A percentile compares a stretch with the other conserved stretches of the same genome.
phyloP scores from a whole-genome alignment of 2,113 vertebrate genomes.

The Cebidichthys violaceus region DNA sequence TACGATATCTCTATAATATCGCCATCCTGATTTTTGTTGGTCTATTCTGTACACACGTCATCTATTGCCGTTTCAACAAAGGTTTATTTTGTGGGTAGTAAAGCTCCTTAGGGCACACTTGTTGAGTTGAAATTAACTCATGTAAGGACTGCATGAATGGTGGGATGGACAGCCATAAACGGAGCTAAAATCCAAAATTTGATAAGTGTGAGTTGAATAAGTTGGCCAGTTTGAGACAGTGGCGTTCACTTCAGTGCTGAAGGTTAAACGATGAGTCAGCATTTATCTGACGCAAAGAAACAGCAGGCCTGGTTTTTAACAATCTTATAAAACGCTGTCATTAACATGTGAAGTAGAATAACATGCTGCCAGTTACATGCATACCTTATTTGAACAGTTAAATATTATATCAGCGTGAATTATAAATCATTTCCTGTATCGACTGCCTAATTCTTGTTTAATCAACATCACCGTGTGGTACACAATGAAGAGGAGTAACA shows the following conservation, averaged over 20 bases:
- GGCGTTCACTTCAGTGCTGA: neutral
- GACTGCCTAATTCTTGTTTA: conserved; percentile 1
- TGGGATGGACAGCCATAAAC: neutral
- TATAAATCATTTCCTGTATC: conserved; percentile 12
- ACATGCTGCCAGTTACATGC: neutral
- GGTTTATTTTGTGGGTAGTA: neutral
- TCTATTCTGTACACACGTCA: neutral
- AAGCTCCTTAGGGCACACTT: too few species aligned
- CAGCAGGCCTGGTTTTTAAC: neutral
- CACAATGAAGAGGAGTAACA: conserved; percentile 7
- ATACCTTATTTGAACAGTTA: conserved; percentile 7
- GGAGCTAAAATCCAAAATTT: neutral
- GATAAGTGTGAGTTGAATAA: conserved; percentile 4
- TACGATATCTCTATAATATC: neutral
- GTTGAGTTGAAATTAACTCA: neutral
- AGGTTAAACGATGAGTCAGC: conserved; percentile 14
- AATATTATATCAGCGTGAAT: conserved; percentile 15
- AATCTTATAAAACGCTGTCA: neutral
- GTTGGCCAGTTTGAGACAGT: neutral
- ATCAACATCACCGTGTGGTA: neutral
- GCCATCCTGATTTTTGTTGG: neutral
- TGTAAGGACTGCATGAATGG: neutral
- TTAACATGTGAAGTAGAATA: neutral
- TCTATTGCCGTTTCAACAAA: neutral
- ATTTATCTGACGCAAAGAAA: conserved; percentile 13